phyloP scores from a whole-genome alignment of 2,113 vertebrate genomes.

The Apteryx mantelli region DNA sequence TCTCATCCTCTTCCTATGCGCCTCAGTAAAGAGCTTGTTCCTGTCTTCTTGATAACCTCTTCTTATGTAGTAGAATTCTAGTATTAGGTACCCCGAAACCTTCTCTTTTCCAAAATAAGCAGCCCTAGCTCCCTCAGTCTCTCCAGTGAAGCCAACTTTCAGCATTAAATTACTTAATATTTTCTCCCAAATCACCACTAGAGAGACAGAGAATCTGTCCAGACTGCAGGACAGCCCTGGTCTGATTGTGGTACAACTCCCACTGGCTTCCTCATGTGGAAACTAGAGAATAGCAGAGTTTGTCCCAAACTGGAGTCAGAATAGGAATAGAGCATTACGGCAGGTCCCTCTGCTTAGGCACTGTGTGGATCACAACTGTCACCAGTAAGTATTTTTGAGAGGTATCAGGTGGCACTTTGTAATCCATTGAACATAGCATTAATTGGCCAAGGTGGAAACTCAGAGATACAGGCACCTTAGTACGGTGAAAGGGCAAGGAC shows the following conservation, averaged over 20 bases:
- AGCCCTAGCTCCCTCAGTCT: not conserved
- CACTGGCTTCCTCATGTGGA: not conserved
- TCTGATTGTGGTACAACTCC: accelerated
- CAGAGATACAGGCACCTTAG: not conserved
- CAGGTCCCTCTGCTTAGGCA: not conserved
- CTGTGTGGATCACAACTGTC: not conserved
- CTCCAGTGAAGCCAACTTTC: not conserved
- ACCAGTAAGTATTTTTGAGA: slow-evolving; percentile 19
- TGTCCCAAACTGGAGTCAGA: accelerated
- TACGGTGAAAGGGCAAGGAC: not conserved
- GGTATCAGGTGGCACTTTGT: slow-evolving; percentile 4
- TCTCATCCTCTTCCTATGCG: not conserved
- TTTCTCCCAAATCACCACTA: not conserved
- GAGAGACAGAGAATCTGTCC: not conserved
- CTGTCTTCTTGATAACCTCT: not conserved
- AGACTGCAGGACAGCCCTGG: not conserved
- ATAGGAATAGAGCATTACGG: not conserved
- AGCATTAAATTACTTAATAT: not conserved
- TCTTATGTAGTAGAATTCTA: not conserved
- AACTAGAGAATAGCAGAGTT: not conserved
- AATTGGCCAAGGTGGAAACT: accelerated
- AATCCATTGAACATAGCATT: accelerated
- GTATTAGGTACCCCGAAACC: not conserved
- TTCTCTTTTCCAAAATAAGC: not conserved
- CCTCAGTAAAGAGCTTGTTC: not conserved